These are phyloP conservation scores for Nycticorax nycticorax DNA, from an alignment of 2,113 vertebrate species.

Conservation along the genomic window DNA sequence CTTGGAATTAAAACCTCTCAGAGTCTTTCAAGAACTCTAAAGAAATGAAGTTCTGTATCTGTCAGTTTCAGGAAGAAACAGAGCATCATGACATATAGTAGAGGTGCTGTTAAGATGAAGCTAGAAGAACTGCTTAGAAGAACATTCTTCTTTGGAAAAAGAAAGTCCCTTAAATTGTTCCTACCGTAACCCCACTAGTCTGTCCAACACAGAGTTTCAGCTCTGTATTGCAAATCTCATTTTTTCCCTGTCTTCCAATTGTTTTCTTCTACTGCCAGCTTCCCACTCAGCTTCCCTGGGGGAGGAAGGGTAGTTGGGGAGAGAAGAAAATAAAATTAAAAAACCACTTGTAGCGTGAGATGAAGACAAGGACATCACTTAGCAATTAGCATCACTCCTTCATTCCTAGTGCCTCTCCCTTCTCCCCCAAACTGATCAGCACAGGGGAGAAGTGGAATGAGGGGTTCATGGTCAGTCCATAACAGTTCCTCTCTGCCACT, in stretches of 20 bases:
- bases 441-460: accelerated
- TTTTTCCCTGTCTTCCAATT: background rate
- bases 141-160: background rate
- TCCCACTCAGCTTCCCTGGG: background rate
- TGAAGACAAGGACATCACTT: background rate
- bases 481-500: background rate
- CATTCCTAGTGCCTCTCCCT: background rate
- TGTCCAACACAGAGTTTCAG: background rate
- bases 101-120: background rate
- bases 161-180: background rate
- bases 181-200: background rate
- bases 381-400: background rate
- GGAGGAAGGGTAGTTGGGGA: accelerated
- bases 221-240: background rate
- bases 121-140: background rate
- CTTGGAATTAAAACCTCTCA: background rate
- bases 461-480: background rate
- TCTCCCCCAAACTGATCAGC: background rate
- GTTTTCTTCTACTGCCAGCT: background rate
- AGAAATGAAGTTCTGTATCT: background rate
- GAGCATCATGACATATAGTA: background rate
- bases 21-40: background rate
- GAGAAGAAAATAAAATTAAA: background rate
- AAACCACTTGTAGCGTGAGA: background rate
- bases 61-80: background rate